Evolutionary conservation across 2,113 vertebrate genomes (phyloP).

Genomic region (Colinus virginianus): DNA sequence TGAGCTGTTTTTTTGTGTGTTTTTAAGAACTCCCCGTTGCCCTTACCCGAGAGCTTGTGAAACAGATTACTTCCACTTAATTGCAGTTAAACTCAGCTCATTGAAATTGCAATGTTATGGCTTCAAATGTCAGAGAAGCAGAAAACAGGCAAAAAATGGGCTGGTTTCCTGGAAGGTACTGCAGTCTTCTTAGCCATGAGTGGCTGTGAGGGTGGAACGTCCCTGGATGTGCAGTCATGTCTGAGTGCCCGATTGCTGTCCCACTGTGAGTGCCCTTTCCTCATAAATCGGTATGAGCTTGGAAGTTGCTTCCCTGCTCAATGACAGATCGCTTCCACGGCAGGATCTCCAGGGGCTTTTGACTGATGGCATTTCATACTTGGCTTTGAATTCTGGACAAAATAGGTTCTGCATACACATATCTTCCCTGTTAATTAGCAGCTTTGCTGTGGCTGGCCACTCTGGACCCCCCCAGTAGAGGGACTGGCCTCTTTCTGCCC

Average conservation of each 20-base stretch:
- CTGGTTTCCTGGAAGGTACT: neutral
- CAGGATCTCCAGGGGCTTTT: neutral
- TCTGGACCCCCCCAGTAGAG: neutral
- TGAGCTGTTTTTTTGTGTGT: neutral
- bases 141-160: neutral
- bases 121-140: neutral
- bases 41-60: neutral
- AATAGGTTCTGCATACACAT: neutral
- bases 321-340: neutral
- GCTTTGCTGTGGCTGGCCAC: neutral
- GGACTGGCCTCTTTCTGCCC: neutral
- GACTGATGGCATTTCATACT: neutral
- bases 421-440: neutral
- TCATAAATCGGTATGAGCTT: neutral
- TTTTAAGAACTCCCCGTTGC: neutral
- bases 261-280: neutral
- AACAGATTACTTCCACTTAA: neutral
- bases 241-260: neutral
- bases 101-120: neutral
- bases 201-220: neutral
- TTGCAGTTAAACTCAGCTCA: neutral
- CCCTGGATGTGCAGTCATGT: neutral
- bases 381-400: neutral
- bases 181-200: neutral
- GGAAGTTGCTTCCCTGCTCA: neutral